phyloP scores from a whole-genome alignment of 2,113 vertebrate species.

The Tetrax tetrax region DNA sequence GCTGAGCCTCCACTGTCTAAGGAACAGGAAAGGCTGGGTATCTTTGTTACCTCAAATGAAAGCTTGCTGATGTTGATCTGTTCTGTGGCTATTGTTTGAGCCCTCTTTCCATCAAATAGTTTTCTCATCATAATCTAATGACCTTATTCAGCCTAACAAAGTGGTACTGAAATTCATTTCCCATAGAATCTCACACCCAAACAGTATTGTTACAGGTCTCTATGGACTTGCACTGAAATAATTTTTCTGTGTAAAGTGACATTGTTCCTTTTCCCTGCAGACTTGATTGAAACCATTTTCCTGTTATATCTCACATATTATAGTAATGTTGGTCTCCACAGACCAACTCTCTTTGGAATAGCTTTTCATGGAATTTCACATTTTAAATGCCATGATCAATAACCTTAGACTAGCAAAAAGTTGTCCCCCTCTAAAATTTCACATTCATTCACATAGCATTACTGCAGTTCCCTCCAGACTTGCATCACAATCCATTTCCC shows the following conservation, averaged over 20 bases:
- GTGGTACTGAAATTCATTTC: constrained; percentile 23
- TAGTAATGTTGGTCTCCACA: background rate
- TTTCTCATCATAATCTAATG: constrained; percentile 41
- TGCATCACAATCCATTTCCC: background rate
- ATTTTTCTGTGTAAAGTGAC: constrained; percentile 19
- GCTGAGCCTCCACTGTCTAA: background rate
- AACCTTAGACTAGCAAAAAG: background rate
- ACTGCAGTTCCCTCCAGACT: background rate
- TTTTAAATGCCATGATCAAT: constrained; percentile 3
- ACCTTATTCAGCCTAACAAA: background rate
- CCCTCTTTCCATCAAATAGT: constrained; percentile 8
- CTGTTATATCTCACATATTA: background rate
- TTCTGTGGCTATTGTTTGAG: constrained; percentile 18
- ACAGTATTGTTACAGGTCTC: constrained; percentile 38
- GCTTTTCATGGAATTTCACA: background rate
- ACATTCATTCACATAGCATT: constrained; percentile 1
- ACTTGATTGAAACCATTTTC: constrained; percentile 38
- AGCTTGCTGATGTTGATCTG: background rate
- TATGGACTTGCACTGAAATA: background rate
- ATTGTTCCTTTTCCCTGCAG: constrained; percentile 13
- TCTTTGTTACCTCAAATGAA: background rate
- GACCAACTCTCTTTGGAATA: background rate
- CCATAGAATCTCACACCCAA: constrained; percentile 36
- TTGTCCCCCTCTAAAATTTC: background rate
- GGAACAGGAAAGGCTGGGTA: constrained; percentile 1